Conservation (phyloP, 2,113 vertebrate species). For the Rafetus swinhoei region DNA sequence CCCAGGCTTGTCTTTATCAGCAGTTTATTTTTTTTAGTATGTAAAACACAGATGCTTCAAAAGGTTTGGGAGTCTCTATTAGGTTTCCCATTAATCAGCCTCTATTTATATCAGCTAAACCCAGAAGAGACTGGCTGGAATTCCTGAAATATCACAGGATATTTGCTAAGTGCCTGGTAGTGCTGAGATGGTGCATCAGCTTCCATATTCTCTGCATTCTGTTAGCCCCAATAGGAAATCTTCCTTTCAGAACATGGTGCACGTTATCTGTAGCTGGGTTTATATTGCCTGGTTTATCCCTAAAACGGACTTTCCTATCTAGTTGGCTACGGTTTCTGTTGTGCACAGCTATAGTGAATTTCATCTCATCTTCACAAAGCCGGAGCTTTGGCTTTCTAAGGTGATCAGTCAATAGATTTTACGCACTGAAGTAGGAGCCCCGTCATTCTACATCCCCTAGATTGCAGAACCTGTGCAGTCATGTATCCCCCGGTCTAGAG, state of each 20-base stretch:
- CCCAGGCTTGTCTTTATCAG: not conserved
- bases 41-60: not conserved
- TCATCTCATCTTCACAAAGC: not conserved
- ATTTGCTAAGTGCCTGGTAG: not conserved
- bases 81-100: not conserved
- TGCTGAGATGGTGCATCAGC: not conserved
- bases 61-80: not conserved
- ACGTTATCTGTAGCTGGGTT: not conserved
- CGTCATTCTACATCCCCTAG: not conserved
- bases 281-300: not conserved
- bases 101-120: not conserved
- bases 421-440: not conserved
- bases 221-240: constrained; percentile 48
- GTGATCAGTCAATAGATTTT: not conserved
- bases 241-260: not conserved
- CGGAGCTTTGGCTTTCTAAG: not conserved
- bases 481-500: constrained; percentile 4
- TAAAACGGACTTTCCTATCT: not conserved
- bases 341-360: not conserved
- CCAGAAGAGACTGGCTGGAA: not conserved
- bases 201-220: not conserved
- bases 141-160: not conserved
- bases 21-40: not conserved
- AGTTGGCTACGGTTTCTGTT: not conserved
- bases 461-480: not conserved